A percentile compares a stretch with the other conserved stretches of the same genome.
Evolutionary conservation across 2,113 vertebrate genomes (phyloP).

Genomic region (Ochotona curzoniae): DNA sequence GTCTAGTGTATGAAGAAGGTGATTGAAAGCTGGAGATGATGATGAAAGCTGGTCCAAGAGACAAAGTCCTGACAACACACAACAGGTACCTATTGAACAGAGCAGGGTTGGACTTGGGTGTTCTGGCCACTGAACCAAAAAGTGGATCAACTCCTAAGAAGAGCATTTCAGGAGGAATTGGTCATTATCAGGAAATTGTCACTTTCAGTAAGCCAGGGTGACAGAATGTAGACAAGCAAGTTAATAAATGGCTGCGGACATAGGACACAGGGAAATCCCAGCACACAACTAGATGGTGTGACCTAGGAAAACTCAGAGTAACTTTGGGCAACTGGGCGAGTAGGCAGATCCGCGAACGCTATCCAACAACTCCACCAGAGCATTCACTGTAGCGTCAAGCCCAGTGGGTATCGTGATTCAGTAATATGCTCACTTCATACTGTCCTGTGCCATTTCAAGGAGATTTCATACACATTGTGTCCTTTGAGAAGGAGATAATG

Average conservation of each 20-base stretch:
- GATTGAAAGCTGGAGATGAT: neutral
- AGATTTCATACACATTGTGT: neutral
- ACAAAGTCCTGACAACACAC: neutral
- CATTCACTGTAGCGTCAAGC: neutral
- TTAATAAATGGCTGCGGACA: neutral
- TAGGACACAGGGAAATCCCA: neutral
- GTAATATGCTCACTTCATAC: neutral
- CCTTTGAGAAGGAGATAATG: neutral
- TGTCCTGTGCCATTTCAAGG: neutral
- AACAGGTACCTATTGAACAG: neutral
- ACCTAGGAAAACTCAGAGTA: neutral
- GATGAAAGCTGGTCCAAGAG: neutral
- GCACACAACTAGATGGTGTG: neutral
- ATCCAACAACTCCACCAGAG: neutral
- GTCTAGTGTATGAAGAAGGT: neutral
- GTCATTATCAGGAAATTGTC: neutral
- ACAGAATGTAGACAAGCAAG: neutral
- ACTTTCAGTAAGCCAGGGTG: neutral
- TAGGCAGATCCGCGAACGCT: neutral
- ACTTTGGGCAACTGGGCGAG: neutral
- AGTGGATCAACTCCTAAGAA: neutral
- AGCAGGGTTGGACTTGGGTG: fast-evolving
- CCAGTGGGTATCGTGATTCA: neutral
- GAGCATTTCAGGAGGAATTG: neutral
- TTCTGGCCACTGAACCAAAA: neutral